Conservation (phyloP, 2,888 invertebrate species). For the Drosophila testacea region DNA sequence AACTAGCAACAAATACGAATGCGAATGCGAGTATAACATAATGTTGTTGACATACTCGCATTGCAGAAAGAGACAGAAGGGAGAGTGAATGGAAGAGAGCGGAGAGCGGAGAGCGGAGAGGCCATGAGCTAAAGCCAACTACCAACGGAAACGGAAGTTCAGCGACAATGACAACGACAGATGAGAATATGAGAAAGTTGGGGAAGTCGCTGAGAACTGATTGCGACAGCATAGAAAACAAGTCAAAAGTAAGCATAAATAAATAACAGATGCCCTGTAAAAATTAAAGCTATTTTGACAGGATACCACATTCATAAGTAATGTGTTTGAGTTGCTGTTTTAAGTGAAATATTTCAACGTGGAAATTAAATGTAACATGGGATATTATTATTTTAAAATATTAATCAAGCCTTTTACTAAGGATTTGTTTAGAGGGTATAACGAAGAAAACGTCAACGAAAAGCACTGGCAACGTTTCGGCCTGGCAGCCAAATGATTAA, state of each 20-base stretch:
- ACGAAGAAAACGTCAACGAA: slow-evolving; percentile 4
- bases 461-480: slow-evolving; percentile 37
- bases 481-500: slow-evolving; percentile 77
- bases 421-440: background rate
- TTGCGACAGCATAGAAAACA: slow-evolving; percentile 45
- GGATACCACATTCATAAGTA: too few species aligned
- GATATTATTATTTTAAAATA: too few species aligned
- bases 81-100: background rate
- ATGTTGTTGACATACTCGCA: slow-evolving; percentile 65
- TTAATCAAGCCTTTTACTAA: too few species aligned
- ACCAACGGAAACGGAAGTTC: slow-evolving; percentile 72
- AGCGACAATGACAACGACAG: slow-evolving; percentile 62
- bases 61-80: slow-evolving; percentile 28
- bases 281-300: background rate
- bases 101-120: background rate
- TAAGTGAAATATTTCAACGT: too few species aligned
- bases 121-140: slow-evolving; percentile 59
- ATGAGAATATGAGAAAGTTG: slow-evolving; percentile 49
- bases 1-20: slow-evolving; percentile 20
- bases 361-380: too few species aligned
- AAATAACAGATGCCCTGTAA: slow-evolving; percentile 4
- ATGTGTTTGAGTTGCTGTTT: background rate
- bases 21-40: slow-evolving; percentile 48
- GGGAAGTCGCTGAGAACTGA: slow-evolving; percentile 52
- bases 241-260: background rate